These are phyloP conservation scores for Hermetia illucens DNA, from an alignment of 1,140 invertebrate genomes.

Conservation along the genomic window DNA sequence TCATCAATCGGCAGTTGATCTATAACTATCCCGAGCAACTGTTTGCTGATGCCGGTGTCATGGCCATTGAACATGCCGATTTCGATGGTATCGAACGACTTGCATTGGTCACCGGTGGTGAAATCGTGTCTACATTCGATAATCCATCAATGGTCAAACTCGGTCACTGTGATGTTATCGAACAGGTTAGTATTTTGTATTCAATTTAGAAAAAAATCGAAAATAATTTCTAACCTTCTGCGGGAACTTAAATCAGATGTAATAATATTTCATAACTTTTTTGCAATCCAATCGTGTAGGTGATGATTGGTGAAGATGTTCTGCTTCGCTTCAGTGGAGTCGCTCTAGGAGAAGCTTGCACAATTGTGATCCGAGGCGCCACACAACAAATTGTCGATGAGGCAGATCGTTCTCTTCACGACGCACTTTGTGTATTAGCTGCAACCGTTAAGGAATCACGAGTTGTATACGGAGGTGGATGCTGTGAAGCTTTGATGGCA, in stretches of 20 bases:
- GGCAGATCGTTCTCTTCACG: constrained; percentile 94
- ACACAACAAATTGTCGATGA: constrained; percentile 99
- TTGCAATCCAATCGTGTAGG: no score
- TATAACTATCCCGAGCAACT: constrained; percentile 99
- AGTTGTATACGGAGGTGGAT: constrained; percentile 84
- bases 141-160: constrained; percentile 82
- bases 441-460: constrained; percentile 89
- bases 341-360: constrained; percentile 89
- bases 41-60: constrained; percentile 94
- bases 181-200: constrained; percentile 76
- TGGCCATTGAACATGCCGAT: constrained; percentile 99
- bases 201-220: no score
- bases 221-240: no score
- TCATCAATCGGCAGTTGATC: constrained; percentile 98
- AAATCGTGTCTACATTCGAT: constrained; percentile 98
- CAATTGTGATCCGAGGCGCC: constrained; percentile 92
- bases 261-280: no score
- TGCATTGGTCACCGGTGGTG: constrained; percentile 92
- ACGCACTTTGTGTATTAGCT: constrained; percentile 93
- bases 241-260: no score
- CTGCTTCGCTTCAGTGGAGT: constrained; percentile 93
- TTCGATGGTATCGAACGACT: constrained; percentile 98
- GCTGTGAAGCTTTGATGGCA: constrained; percentile 94
- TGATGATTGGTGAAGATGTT: constrained; percentile 97
- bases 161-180: constrained; percentile 88